Evolutionary conservation across 1,140 invertebrate genomes (phyloP).

Genomic region (Nixonia krombeini): DNA sequence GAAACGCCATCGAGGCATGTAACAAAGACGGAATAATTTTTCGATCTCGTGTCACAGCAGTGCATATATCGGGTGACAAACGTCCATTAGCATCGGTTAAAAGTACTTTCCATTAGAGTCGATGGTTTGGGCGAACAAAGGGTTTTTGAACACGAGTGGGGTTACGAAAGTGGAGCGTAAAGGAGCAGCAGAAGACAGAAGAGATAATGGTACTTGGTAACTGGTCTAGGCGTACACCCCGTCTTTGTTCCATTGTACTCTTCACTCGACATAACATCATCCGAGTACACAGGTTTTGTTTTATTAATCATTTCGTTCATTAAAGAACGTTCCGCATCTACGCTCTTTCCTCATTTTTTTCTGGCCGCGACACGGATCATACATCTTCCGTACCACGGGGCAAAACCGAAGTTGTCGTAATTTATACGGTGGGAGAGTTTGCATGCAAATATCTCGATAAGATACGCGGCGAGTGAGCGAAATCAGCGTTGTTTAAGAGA

Average conservation of each 20-base stretch:
- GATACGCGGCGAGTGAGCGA: no score
- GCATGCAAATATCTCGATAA: no score
- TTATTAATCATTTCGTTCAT: constrained; percentile 31
- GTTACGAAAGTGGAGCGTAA: constrained; percentile 42
- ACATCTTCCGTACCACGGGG: no score
- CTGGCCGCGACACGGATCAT: no score
- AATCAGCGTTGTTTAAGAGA: no score
- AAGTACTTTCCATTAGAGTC: constrained; percentile 65
- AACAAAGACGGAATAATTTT: constrained; percentile 33
- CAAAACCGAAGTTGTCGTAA: no score
- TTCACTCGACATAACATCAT: constrained; percentile 36
- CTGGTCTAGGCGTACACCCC: constrained; percentile 44
- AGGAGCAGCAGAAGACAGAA: constrained; percentile 37
- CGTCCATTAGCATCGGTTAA: constrained; percentile 66
- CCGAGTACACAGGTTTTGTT: constrained; percentile 36
- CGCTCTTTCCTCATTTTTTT: not conserved
- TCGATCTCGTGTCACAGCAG: constrained; percentile 41
- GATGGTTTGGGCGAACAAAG: constrained; percentile 57
- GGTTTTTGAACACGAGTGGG: constrained; percentile 52
- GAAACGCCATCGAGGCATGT: no score
- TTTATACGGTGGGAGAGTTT: no score
- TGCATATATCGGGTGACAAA: constrained; percentile 48
- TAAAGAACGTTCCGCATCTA: not conserved
- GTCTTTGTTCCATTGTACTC: constrained; percentile 40
- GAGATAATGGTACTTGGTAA: constrained; percentile 51